A percentile compares a stretch with the other conserved stretches of the same genome.
phyloP scores from a whole-genome alignment of 2,888 invertebrate genomes.

The Drosophila lutescens region DNA sequence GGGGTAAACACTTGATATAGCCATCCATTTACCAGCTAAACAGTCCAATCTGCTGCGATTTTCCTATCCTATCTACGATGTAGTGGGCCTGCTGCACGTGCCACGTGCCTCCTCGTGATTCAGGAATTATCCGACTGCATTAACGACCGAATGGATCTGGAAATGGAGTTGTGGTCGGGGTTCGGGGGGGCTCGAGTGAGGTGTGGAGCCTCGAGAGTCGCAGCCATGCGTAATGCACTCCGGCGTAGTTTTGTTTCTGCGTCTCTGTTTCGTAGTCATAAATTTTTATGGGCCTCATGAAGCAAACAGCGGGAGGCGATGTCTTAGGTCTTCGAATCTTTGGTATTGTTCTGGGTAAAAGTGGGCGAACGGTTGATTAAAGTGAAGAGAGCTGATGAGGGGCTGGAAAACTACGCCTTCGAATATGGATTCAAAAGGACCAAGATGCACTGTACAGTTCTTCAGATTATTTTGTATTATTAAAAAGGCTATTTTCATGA shows the following conservation, averaged over 20 bases:
- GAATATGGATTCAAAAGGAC: neutral
- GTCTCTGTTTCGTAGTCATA: constrained; percentile 42
- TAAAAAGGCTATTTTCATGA: too few relatives aligned
- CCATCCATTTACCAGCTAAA: constrained; percentile 23
- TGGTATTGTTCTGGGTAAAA: constrained; percentile 30
- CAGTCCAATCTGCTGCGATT: constrained; percentile 28
- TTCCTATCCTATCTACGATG: constrained; percentile 21
- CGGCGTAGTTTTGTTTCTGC: constrained; percentile 37
- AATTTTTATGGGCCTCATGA: constrained; percentile 51
- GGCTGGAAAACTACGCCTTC: constrained; percentile 11
- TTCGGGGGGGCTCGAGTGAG: neutral
- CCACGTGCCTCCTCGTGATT: constrained; percentile 28
- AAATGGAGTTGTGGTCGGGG: neutral
- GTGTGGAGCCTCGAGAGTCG: constrained; percentile 33
- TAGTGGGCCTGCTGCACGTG: constrained; percentile 27
- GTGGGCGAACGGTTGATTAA: constrained; percentile 37
- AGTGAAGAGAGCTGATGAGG: constrained; percentile 45
- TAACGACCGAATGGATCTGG: constrained; percentile 6
- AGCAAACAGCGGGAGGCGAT: constrained; percentile 38
- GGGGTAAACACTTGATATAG: constrained; percentile 31
- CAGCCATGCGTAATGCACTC: constrained; percentile 37
- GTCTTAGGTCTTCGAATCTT: too few relatives aligned
- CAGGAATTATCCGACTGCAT: constrained; percentile 20
- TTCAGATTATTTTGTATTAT: neutral
- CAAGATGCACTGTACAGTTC: neutral